phyloP scores from a whole-genome alignment of 2,797 vertebrate species.

The Ispidina lecontei region DNA sequence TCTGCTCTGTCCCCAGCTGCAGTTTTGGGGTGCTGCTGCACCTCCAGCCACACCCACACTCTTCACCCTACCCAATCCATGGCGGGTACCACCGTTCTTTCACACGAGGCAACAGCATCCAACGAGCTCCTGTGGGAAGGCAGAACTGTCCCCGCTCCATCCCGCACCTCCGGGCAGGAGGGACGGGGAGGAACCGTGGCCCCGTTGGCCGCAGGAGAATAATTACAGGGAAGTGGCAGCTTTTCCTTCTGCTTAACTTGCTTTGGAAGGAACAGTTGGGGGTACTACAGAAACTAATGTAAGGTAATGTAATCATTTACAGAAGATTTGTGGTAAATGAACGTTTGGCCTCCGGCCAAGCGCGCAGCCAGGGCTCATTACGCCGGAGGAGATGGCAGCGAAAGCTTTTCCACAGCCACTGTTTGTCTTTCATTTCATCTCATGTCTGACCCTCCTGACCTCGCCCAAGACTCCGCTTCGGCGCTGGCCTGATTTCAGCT shows the following conservation, averaged over 20 bases:
- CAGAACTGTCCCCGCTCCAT: neutral
- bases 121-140: rapidly evolving
- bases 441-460: conserved; percentile 48
- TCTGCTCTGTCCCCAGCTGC: neutral
- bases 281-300: conserved; percentile 53
- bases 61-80: neutral
- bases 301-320: conserved; percentile 75
- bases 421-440: conserved; percentile 68
- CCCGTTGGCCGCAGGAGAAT: neutral
- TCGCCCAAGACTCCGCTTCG: too few relatives aligned
- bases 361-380: conserved; percentile 69
- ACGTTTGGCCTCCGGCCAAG: conserved; percentile 62
- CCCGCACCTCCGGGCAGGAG: neutral
- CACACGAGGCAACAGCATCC: neutral
- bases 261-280: conserved; percentile 64
- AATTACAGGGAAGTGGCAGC: conserved; percentile 64
- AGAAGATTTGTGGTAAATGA: conserved; percentile 70
- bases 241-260: conserved; percentile 59
- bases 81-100: neutral
- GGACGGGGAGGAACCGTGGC: neutral
- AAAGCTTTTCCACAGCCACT: conserved; percentile 61
- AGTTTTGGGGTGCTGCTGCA: rapidly evolving
- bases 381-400: conserved; percentile 58
- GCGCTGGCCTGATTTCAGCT: neutral
- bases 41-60: neutral